Evolutionary conservation across 2,888 invertebrate genomes (phyloP).

Genomic region (Noctua comes): DNA sequence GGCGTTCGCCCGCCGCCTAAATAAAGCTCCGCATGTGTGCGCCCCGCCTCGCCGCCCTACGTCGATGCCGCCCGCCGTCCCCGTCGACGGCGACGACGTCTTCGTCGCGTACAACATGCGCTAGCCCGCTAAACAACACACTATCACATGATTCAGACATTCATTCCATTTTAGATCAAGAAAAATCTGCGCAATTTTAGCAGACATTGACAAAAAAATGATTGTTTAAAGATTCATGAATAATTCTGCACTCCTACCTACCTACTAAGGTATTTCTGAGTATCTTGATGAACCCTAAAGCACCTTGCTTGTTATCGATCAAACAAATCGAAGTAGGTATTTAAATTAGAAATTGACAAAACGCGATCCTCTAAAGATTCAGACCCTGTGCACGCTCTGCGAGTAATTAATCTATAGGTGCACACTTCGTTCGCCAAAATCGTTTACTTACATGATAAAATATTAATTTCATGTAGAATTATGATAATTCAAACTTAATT

Average conservation of each 20-base stretch:
- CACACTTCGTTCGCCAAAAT: neutral
- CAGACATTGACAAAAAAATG: neutral
- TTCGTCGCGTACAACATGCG: conserved; percentile 68
- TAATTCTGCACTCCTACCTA: neutral
- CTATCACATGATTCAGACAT: conserved; percentile 55
- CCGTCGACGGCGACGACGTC: conserved; percentile 61
- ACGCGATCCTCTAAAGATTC: neutral
- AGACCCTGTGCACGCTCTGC: neutral
- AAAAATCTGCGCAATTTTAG: conserved; percentile 3
- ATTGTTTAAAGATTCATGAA: neutral
- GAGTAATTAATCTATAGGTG: neutral
- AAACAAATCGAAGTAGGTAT: conserved; percentile 24
- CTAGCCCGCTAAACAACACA: conserved; percentile 62
- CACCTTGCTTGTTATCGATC: conserved; percentile 44
- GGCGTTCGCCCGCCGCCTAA: conserved; percentile 89
- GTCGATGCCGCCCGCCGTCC: conserved; percentile 71
- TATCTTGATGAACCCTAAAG: conserved; percentile 4
- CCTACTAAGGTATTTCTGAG: neutral
- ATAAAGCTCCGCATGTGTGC: conserved; percentile 89
- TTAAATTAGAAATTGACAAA: neutral
- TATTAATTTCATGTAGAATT: neutral
- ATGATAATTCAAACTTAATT: neutral
- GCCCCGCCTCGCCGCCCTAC: conserved; percentile 83
- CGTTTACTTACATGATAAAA: neutral
- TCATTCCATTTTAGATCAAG: conserved; percentile 23